A percentile compares a stretch with the other conserved stretches of the same genome.
Conservation (phyloP, 2,797 vertebrate genomes). For the Lutjanus campechanus region DNA sequence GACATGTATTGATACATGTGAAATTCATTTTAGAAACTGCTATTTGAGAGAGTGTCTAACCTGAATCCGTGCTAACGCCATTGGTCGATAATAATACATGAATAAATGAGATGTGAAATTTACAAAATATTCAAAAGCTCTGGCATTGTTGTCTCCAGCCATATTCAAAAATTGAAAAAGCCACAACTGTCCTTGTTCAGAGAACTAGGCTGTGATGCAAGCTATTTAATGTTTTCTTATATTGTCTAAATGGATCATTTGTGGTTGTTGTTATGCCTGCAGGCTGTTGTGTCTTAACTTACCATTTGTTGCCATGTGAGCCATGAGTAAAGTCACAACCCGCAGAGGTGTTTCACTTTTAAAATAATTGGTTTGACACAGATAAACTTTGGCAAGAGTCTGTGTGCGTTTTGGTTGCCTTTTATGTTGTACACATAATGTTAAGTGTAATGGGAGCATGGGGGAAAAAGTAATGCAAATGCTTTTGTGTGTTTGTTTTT, state of each 20-base stretch:
- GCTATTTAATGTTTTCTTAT: slow-evolving; percentile 30
- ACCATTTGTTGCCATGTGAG: slow-evolving; percentile 63
- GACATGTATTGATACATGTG: slow-evolving; percentile 7
- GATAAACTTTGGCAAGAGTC: not conserved
- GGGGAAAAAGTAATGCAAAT: not conserved
- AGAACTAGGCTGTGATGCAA: slow-evolving; percentile 20
- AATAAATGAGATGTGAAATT: slow-evolving; percentile 18
- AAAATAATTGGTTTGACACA: not conserved
- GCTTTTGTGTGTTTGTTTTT: too few relatives aligned
- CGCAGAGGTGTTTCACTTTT: slow-evolving; percentile 19
- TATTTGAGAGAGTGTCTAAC: slow-evolving; percentile 1
- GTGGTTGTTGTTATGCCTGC: slow-evolving; percentile 44
- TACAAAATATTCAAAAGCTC: not conserved
- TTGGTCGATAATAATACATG: not conserved
- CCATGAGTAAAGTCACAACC: slow-evolving; percentile 13
- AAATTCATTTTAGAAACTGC: not conserved
- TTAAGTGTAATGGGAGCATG: not conserved
- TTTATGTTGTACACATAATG: not conserved
- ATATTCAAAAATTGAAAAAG: slow-evolving; percentile 30
- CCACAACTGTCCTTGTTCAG: slow-evolving; percentile 47
- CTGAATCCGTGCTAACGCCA: slow-evolving; percentile 1
- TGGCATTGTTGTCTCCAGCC: slow-evolving; percentile 14
- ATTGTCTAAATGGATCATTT: slow-evolving; percentile 40
- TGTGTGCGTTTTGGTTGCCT: not conserved
- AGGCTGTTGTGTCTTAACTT: slow-evolving; percentile 48